phyloP scores from a whole-genome alignment of 2,113 vertebrate genomes.

The Trematomus loennbergii region DNA sequence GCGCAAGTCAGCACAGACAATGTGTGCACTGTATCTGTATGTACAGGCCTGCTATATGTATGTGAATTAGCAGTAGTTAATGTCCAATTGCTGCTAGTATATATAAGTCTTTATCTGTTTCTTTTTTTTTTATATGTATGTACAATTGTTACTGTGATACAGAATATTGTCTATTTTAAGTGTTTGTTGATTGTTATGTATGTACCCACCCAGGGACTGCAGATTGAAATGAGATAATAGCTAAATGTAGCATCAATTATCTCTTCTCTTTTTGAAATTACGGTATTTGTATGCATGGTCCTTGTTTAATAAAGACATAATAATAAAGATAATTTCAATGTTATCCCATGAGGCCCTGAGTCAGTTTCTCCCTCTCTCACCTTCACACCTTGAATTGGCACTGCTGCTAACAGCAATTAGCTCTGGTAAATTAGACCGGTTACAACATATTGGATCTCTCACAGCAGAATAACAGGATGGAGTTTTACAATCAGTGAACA shows the following conservation, averaged over 20 bases:
- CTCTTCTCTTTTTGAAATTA: too few relatives aligned
- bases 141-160: too few relatives aligned
- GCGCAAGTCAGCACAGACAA: not conserved
- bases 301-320: too few relatives aligned
- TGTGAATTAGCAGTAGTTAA: conserved; percentile 3
- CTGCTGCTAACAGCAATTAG: conserved; percentile 64
- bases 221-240: too few relatives aligned
- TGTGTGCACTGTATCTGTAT: not conserved
- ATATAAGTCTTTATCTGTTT: too few relatives aligned
- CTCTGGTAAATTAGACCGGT: conserved; percentile 60
- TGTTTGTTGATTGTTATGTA: too few relatives aligned
- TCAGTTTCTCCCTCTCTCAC: conserved; percentile 33
- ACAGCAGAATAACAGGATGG: conserved; percentile 40
- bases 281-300: too few relatives aligned
- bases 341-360: conserved; percentile 26
- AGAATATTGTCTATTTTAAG: too few relatives aligned
- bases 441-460: conserved; percentile 56
- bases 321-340: not conserved
- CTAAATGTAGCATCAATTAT: too few relatives aligned
- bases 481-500: conserved; percentile 22
- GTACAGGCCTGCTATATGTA: conserved; percentile 8
- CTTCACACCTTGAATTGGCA: conserved; percentile 32
- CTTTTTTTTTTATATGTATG: too few relatives aligned
- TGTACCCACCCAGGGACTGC: too few relatives aligned
- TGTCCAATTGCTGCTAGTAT: too few relatives aligned